Percentiles rank a stretch among this genome's conserved stretches.
Evolutionary conservation across 2,113 vertebrate species (phyloP).

Genomic region (Ailuropoda melanoleuca): DNA sequence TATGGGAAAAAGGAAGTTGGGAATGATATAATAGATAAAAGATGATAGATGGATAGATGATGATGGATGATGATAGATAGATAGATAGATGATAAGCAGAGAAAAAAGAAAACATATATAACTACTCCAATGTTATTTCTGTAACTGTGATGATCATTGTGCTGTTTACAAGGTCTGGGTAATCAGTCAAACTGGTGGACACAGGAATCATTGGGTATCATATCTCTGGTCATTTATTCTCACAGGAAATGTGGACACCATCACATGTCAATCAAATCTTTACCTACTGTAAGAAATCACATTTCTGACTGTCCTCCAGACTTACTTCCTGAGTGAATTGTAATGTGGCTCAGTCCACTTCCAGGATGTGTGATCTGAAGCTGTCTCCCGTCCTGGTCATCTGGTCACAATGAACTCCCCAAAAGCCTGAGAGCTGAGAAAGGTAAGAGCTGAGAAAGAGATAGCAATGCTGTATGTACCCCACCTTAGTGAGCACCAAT

Average conservation of each 20-base stretch:
- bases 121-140: not conserved
- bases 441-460: not conserved
- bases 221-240: not conserved
- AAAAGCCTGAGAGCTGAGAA: no score
- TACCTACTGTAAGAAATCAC: not conserved
- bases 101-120: not conserved
- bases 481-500: not conserved
- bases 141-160: not conserved
- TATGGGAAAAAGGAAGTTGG: not conserved
- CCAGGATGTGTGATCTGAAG: not conserved
- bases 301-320: not conserved
- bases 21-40: not conserved
- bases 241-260: not conserved
- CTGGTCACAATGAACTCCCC: not conserved
- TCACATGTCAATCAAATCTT: not conserved
- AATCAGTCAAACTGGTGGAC: not conserved
- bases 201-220: not conserved
- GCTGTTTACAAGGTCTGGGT: not conserved
- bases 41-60: not conserved
- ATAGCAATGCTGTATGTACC: fast-evolving
- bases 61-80: not conserved
- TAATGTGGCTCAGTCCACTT: not conserved
- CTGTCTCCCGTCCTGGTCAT: not conserved
- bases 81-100: not conserved
- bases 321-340: not conserved